phyloP scores from a whole-genome alignment of 2,888 invertebrate species.

The Eutolmus rufibarbis region DNA sequence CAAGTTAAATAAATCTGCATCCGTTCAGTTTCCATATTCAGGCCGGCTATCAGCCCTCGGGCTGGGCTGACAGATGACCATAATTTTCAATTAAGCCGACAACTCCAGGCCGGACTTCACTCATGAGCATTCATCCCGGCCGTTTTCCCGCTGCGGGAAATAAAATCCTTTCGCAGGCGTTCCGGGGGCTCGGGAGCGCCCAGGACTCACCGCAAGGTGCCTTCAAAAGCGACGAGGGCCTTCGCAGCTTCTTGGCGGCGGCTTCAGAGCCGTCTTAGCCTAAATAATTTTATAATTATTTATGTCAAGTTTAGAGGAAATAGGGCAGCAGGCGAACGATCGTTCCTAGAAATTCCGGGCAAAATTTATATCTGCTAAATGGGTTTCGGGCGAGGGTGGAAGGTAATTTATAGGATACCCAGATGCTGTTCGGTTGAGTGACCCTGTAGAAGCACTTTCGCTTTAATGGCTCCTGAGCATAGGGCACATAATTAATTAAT shows the following conservation, averaged over 20 bases:
- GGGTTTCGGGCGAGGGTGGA: slow-evolving; percentile 2
- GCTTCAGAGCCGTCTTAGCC: neutral
- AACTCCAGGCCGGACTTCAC: neutral
- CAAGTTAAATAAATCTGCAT: neutral
- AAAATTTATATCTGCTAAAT: slow-evolving; percentile 22
- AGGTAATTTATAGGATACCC: slow-evolving; percentile 31
- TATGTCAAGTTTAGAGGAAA: slow-evolving; percentile 20
- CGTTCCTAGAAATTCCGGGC: neutral
- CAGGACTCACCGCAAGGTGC: neutral
- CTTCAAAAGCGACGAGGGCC: neutral
- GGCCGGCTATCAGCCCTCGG: neutral
- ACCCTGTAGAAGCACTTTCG: neutral
- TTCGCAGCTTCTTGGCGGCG: neutral
- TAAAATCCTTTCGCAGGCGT: neutral
- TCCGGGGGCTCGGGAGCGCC: neutral
- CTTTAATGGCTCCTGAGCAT: neutral
- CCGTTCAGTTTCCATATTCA: neutral
- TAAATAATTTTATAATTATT: slow-evolving; percentile 30
- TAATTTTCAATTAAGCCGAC: slow-evolving; percentile 16
- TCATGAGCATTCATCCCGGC: neutral
- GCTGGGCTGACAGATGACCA: neutral
- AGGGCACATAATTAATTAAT: slow-evolving; percentile 18
- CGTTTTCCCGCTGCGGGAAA: neutral
- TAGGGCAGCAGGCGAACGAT: neutral
- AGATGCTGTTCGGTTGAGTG: slow-evolving; percentile 17